Percentiles rank a stretch among this genome's conserved stretches.
phyloP scores from a whole-genome alignment of 2,888 invertebrate species.

The Cartodere bifasciata region DNA sequence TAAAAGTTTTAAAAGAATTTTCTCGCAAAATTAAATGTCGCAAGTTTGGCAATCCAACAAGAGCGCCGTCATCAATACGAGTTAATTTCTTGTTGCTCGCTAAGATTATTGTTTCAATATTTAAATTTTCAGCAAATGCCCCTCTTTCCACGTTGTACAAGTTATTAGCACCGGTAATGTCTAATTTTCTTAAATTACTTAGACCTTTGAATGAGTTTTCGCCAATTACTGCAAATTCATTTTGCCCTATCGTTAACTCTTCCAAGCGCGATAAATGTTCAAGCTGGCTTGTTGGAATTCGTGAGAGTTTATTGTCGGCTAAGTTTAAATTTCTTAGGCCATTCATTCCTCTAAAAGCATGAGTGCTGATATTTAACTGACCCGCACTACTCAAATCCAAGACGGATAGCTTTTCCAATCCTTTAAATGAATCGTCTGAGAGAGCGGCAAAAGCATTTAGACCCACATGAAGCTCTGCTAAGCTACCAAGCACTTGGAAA shows the following conservation, averaged over 20 bases:
- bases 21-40: conserved; percentile 64
- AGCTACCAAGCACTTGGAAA: conserved; percentile 57
- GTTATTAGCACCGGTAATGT: conserved; percentile 65
- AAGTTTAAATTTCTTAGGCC: conserved; percentile 66
- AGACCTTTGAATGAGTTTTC: conserved; percentile 67
- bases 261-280: conserved; percentile 61
- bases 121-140: conserved; percentile 67
- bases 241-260: conserved; percentile 71
- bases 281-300: conserved; percentile 64
- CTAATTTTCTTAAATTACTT: conserved; percentile 60
- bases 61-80: conserved; percentile 60
- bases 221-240: conserved; percentile 58
- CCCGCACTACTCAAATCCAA: conserved; percentile 73
- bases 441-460: conserved; percentile 67
- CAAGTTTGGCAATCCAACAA: conserved; percentile 67
- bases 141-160: conserved; percentile 62
- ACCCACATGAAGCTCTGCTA: conserved; percentile 76
- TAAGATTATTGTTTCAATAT: conserved; percentile 63
- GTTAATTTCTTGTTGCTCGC: conserved; percentile 66
- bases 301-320: conserved; percentile 63
- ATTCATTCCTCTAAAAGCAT: conserved; percentile 62
- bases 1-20: conserved; percentile 60
- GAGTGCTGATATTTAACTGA: conserved; percentile 62
- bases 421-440: conserved; percentile 66
- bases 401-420: conserved; percentile 59